phyloP scores from a whole-genome alignment of 2,888 invertebrate genomes.

The Abrostola triplasia region DNA sequence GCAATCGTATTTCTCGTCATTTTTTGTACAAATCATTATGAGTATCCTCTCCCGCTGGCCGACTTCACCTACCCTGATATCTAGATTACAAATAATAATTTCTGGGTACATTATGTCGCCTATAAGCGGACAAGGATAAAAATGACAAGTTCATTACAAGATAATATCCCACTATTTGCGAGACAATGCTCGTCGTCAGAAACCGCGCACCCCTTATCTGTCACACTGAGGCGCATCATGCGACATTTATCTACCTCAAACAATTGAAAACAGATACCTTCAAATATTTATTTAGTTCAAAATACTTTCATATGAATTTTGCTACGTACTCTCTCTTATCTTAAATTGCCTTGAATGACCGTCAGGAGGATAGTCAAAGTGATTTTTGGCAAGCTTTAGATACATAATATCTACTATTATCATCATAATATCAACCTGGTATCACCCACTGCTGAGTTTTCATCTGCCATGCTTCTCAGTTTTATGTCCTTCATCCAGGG shows the following conservation, averaged over 20 bases:
- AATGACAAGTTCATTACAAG: constrained; percentile 38
- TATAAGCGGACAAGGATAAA: constrained; percentile 11
- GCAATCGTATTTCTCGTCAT: too few species aligned
- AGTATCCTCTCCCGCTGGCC: too few species aligned
- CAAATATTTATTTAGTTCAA: constrained; percentile 26
- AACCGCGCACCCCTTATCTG: constrained; percentile 30
- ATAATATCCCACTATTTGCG: constrained; percentile 31
- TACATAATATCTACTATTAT: too few species aligned
- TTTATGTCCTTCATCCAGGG: too few species aligned
- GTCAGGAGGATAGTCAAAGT: neutral
- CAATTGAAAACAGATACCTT: constrained; percentile 27
- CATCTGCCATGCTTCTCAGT: too few species aligned
- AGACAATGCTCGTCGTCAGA: constrained; percentile 25
- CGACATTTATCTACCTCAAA: constrained; percentile 35
- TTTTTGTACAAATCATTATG: too few species aligned
- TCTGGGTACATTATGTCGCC: neutral
- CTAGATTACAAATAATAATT: too few species aligned
- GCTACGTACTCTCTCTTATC: constrained; percentile 12
- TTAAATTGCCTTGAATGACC: neutral
- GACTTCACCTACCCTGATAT: too few species aligned
- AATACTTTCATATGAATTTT: constrained; percentile 10
- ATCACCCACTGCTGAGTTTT: too few species aligned
- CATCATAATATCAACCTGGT: too few species aligned
- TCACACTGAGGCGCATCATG: constrained; percentile 23
- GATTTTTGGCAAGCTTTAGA: neutral